Conservation (phyloP, 1,140 invertebrate species). For the Lepidostoma basale region DNA sequence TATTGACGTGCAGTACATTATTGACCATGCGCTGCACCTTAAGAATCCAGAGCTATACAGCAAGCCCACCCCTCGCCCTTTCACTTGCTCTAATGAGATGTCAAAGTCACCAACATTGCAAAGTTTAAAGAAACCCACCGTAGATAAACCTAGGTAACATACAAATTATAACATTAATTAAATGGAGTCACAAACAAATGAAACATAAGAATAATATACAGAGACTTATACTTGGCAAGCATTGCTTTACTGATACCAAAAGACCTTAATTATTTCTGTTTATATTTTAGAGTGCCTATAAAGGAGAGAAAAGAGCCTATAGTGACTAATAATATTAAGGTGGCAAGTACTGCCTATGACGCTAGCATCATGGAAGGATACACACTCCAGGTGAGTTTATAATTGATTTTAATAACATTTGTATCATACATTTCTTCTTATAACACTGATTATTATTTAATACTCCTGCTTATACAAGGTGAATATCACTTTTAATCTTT, state of each 20-base stretch:
- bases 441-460: no score
- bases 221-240: no score
- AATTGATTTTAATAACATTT: not conserved
- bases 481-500: no score
- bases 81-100: constrained; percentile 11
- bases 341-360: constrained; percentile 33
- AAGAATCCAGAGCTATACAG: constrained; percentile 36
- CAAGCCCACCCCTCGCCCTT: constrained; percentile 22
- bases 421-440: no score
- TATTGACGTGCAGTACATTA: constrained; percentile 41
- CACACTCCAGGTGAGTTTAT: constrained; percentile 10
- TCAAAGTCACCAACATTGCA: not conserved
- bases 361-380: constrained; percentile 30
- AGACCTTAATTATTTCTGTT: no score
- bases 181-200: no score
- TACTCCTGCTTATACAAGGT: no score
- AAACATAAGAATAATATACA: not conserved
- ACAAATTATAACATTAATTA: no score
- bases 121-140: not conserved
- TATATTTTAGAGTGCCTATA: not conserved
- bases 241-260: no score
- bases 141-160: constrained; percentile 9
- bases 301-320: constrained; percentile 17
- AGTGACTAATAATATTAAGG: constrained; percentile 22
- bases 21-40: constrained; percentile 39